phyloP scores from a whole-genome alignment of 2,888 invertebrate genomes.

The Sarcophaga subvicina region DNA sequence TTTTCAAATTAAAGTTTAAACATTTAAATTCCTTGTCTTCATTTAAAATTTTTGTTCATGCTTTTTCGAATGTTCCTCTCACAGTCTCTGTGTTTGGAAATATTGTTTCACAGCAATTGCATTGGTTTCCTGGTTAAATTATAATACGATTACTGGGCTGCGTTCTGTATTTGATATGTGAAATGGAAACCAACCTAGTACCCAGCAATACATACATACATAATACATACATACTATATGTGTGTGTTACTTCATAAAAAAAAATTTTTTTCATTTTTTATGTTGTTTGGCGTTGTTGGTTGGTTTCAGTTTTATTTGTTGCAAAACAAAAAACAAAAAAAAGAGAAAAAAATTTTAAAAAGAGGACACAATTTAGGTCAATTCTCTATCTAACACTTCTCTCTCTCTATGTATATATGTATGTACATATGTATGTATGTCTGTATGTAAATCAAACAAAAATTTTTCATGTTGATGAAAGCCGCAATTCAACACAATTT shows the following conservation, averaged over 20 bases:
- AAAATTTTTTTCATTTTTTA: constrained; percentile 18
- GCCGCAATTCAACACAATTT: constrained; percentile 54
- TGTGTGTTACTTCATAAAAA: constrained; percentile 32
- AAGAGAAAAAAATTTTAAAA: too few relatives aligned
- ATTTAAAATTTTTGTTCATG: too few relatives aligned
- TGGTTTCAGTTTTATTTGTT: background rate
- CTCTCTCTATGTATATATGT: background rate
- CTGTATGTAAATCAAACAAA: constrained; percentile 41
- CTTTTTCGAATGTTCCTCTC: too few relatives aligned
- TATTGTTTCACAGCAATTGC: constrained; percentile 26
- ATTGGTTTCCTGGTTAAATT: constrained; percentile 54
- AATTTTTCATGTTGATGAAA: constrained; percentile 62
- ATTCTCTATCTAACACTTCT: constrained; percentile 67
- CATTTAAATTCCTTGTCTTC: too few relatives aligned
- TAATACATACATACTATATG: too few relatives aligned
- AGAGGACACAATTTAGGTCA: constrained; percentile 59
- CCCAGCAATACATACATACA: background rate
- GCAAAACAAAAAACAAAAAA: too few relatives aligned
- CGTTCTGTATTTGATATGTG: constrained; percentile 21
- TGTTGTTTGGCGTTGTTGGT: background rate
- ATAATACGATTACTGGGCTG: constrained; percentile 58
- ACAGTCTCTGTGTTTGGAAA: too few relatives aligned
- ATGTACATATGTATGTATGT: too few relatives aligned
- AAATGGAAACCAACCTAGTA: background rate
- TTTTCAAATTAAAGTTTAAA: too few relatives aligned